Evolutionary conservation across 2,797 vertebrate species (phyloP).

Genomic region (Sardinella longiceps): DNA sequence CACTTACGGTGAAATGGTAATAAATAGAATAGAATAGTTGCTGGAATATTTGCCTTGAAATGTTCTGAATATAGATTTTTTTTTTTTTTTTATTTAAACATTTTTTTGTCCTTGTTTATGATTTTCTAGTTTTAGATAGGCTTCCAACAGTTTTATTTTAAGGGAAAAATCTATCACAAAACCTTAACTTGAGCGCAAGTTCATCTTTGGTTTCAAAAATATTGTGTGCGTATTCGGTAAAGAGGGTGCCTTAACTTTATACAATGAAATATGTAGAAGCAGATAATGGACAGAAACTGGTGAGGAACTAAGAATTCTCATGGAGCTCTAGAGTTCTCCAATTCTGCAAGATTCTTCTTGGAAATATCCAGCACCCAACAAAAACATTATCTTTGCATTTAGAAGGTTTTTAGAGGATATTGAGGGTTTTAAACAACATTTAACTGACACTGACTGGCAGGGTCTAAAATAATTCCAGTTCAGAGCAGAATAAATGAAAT

Average conservation of each 20-base stretch:
- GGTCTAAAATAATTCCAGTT: not conserved
- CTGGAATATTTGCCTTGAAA: not conserved
- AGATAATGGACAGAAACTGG: conserved; percentile 24
- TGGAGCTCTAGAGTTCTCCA: conserved; percentile 21
- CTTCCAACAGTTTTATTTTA: conserved; percentile 34
- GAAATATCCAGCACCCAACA: conserved; percentile 11
- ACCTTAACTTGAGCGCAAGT: conserved; percentile 39
- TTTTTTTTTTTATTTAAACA: not conserved
- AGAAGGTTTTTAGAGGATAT: conserved; percentile 24
- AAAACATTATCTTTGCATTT: conserved; percentile 41
- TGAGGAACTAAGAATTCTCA: conserved; percentile 27
- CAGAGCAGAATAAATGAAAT: not conserved
- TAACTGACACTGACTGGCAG: not conserved
- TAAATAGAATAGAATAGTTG: conserved; percentile 21
- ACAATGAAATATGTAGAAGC: not conserved
- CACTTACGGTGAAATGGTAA: conserved; percentile 43
- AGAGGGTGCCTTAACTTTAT: conserved; percentile 38
- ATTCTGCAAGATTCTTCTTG: conserved; percentile 24
- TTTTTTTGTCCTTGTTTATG: not conserved
- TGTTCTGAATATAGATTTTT: not conserved
- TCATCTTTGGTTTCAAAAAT: conserved; percentile 45
- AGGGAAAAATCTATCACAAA: conserved; percentile 41
- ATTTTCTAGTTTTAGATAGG: conserved; percentile 20
- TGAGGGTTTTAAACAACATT: not conserved
- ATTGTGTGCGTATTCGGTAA: conserved; percentile 34